Percentiles rank a stretch among this genome's conserved stretches.
These are phyloP conservation scores for Parascotia fuliginaria DNA, from an alignment of 2,888 invertebrate species.

Conservation along the genomic window DNA sequence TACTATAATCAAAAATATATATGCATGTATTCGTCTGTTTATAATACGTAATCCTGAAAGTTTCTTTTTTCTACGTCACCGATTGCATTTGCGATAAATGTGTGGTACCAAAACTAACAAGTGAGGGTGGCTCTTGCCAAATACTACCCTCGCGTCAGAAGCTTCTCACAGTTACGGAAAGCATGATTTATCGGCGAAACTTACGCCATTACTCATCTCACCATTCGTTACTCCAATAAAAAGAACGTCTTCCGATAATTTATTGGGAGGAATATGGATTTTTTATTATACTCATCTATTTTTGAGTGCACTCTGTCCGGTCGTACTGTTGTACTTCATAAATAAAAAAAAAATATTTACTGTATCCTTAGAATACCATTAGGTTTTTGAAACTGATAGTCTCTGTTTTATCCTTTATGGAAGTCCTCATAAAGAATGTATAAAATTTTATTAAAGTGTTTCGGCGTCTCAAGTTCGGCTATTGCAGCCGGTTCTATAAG, in stretches of 20 bases:
- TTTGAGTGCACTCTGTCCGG: slow-evolving; percentile 73
- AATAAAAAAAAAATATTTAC: slow-evolving; percentile 74
- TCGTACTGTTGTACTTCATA: slow-evolving; percentile 66
- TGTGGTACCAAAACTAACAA: slow-evolving; percentile 70
- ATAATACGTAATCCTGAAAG: no score
- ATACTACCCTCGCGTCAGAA: slow-evolving; percentile 69
- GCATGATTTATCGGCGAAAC: slow-evolving; percentile 82
- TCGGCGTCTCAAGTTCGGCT: slow-evolving; percentile 34
- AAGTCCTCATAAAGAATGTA: slow-evolving; percentile 12
- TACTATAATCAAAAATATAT: slow-evolving; percentile 4
- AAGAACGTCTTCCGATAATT: slow-evolving; percentile 82
- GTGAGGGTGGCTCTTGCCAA: slow-evolving; percentile 70
- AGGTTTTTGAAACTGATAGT: slow-evolving; percentile 47
- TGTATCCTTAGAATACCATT: slow-evolving; percentile 56
- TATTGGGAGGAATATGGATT: slow-evolving; percentile 77
- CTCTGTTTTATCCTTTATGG: slow-evolving; percentile 31
- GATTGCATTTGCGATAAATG: slow-evolving; percentile 68
- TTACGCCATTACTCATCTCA: slow-evolving; percentile 83
- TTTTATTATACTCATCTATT: slow-evolving; percentile 78
- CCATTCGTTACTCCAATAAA: slow-evolving; percentile 85
- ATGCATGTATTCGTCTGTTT: no score
- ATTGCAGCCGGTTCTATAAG: slow-evolving; percentile 38
- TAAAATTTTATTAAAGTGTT: slow-evolving; percentile 45
- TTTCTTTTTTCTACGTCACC: slow-evolving; percentile 55
- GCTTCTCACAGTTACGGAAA: slow-evolving; percentile 70